phyloP scores from a whole-genome alignment of 1,140 invertebrate genomes.

The Uloborus diversus region DNA sequence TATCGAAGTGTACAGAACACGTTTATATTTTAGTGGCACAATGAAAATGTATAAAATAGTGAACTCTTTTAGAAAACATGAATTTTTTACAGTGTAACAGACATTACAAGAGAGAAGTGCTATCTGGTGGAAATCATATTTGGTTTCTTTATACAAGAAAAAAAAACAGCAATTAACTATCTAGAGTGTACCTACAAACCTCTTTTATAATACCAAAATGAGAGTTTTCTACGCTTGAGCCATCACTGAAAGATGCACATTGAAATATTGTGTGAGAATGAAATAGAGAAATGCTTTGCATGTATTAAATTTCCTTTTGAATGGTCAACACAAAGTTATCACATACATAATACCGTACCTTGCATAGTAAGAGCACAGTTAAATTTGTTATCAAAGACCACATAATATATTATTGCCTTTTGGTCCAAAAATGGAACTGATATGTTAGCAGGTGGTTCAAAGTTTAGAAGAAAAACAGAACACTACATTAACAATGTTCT shows the following conservation, averaged over 20 bases:
- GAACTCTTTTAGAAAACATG: constrained; percentile 16
- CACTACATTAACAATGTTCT: constrained; percentile 22
- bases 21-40: constrained; percentile 23
- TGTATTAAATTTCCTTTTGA: constrained; percentile 29
- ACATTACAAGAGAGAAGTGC: constrained; percentile 40
- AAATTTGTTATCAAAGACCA: constrained; percentile 55
- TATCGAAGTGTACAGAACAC: constrained; percentile 36
- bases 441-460: constrained; percentile 53
- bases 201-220: constrained; percentile 30
- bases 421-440: constrained; percentile 54
- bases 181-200: neutral
- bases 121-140: neutral
- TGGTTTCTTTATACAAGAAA: neutral
- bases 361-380: constrained; percentile 42
- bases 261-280: constrained; percentile 35
- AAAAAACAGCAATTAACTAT: neutral
- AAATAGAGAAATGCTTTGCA: constrained; percentile 38
- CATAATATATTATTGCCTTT: constrained; percentile 52
- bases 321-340: constrained; percentile 47
- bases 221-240: constrained; percentile 34
- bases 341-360: constrained; percentile 54
- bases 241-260: constrained; percentile 41
- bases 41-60: constrained; percentile 52
- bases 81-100: constrained; percentile 21
- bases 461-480: constrained; percentile 18